Evolutionary conservation across 2,797 vertebrate genomes (phyloP).

Genomic region (Buphagus erythrorhynchus): DNA sequence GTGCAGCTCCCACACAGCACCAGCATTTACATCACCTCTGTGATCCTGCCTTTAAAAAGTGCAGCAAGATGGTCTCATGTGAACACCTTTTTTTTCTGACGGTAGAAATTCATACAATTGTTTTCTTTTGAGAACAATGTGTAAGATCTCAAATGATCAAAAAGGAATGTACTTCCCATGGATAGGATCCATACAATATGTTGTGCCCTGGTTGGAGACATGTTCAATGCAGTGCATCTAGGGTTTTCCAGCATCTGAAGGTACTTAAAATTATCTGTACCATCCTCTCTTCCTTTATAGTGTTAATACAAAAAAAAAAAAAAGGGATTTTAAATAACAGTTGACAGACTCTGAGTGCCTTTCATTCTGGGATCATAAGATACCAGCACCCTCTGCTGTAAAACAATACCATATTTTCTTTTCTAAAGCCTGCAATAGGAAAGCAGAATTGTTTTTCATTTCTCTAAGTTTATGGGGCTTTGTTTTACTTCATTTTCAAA

Average conservation of each 20-base stretch:
- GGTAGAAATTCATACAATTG: not conserved
- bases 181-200: not conserved
- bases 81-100: not conserved
- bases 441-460: not conserved
- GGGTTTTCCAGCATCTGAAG: not conserved
- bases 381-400: not conserved
- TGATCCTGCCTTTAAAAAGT: not conserved
- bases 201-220: not conserved
- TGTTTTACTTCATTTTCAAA: conserved; percentile 3
- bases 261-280: not conserved
- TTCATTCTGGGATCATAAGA: not conserved
- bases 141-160: not conserved
- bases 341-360: not conserved
- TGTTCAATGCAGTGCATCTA: not conserved
- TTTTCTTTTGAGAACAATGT: not conserved
- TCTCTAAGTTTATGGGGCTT: not conserved
- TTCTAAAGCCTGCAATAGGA: not conserved
- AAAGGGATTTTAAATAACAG: not conserved
- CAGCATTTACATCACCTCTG: not conserved
- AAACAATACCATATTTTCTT: not conserved
- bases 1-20: not conserved
- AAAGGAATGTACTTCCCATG: not conserved
- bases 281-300: not conserved
- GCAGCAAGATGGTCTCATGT: not conserved
- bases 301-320: not conserved